These are phyloP conservation scores for Camponotus vicinus DNA, from an alignment of 1,140 invertebrate species.

Conservation along the genomic window DNA sequence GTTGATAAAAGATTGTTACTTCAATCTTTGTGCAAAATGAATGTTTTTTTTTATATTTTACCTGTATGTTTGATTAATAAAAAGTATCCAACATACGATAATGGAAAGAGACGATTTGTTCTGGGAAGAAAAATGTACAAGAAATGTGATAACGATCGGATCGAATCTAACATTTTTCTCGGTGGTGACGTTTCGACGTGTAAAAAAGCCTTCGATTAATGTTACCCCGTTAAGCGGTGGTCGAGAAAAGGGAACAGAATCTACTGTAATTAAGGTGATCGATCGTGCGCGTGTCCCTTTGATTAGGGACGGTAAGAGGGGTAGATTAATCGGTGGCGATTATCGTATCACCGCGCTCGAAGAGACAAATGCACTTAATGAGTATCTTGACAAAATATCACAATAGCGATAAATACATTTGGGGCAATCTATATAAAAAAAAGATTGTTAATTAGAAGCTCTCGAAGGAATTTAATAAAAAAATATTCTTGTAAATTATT, in stretches of 20 bases:
- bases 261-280: conserved; percentile 59
- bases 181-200: neutral
- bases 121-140: conserved; percentile 10
- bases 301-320: neutral
- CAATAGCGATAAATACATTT: neutral
- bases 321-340: conserved; percentile 64
- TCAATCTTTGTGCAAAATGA: neutral
- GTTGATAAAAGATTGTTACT: too few species aligned
- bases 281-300: conserved; percentile 41
- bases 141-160: conserved; percentile 39
- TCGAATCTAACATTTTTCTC: conserved; percentile 35
- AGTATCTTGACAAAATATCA: neutral
- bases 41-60: neutral
- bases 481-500: too few species aligned
- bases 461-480: too few species aligned
- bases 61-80: neutral
- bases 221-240: conserved; percentile 40
- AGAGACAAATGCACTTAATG: conserved; percentile 24
- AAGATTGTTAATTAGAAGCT: too few species aligned
- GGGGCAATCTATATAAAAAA: neutral
- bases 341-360: conserved; percentile 38
- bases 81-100: neutral
- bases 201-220: conserved; percentile 52
- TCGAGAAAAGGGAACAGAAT: conserved; percentile 56
- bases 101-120: neutral